Evolutionary conservation across 2,797 vertebrate species (phyloP), one percentile per base, ranked within the genome.

Genomic region (Onychomys leucogaster): DNA sequence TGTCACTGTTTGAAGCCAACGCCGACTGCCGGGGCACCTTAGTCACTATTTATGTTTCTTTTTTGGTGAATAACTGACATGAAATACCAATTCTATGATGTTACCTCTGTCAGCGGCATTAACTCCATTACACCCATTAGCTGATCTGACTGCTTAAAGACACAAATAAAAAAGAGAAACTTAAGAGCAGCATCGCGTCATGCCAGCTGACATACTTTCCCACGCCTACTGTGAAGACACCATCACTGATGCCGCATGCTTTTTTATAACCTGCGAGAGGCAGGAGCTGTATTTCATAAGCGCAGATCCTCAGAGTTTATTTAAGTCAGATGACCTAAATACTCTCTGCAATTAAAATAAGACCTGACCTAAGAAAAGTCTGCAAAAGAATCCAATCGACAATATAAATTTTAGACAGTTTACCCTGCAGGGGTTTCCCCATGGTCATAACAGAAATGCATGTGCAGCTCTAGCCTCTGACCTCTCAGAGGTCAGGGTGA

Each of bases 11-110:
- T 93, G 96, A 96, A 97, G 69, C 93, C 97, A 97, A 95, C 90
- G 97, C 90, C 97, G 88, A 96, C 94, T 34, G 57, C 55, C 63
- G 61, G n/a, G 73, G 92, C 95, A 49, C 41, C 93, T 97, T 97
- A 96, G 92, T 97, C 97, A 98, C 49, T 46, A 27, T 75, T 97
- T 86, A 93, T 86, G 84, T 63, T 95, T 90, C 95, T 95, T 77
- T 75, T 96, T 32, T 96, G 96, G 97, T 97, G 97, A 96, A 96
- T 97, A 96, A 98, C 71, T 95, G 96, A 73, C 95, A 94, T n/a
- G 73, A 76, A 97, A 93, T 97, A 96, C 95, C 97, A 92, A 86
- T 96, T 98, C 97, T 96, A 96, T 97, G 98, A 96, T 49, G 90
- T 71, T 96, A 73, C 97, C 93, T 81, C 89, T 95, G 78, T 95